These are phyloP conservation scores for Hexactinellida sp. DNA, from an alignment of 37 sponge, comb jelly and placozoan genomes.

Conservation along the genomic window DNA sequence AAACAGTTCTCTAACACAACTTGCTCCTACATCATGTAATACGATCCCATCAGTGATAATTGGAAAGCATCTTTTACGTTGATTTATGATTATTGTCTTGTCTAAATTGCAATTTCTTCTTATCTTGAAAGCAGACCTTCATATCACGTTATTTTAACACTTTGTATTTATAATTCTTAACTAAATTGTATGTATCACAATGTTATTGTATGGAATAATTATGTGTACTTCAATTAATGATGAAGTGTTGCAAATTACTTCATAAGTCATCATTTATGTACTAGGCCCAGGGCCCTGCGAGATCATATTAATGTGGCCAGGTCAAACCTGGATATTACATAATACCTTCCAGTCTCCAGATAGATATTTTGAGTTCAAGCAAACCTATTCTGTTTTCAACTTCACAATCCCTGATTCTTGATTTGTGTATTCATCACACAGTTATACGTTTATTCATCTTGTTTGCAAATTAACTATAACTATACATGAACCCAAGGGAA, in stretches of 20 bases:
- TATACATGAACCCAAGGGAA: too few relatives aligned
- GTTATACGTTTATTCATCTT: too few relatives aligned
- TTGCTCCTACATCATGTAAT: conserved; percentile 14
- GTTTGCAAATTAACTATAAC: too few relatives aligned
- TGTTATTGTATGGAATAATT: neutral
- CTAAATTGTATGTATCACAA: neutral
- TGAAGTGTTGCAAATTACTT: neutral
- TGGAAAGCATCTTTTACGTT: neutral
- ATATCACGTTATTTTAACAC: conserved; percentile 18
- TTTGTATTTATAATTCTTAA: neutral
- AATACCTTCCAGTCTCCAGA: too few relatives aligned
- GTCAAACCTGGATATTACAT: too few relatives aligned
- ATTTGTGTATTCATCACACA: too few relatives aligned
- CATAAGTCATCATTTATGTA: neutral
- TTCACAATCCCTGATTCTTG: too few relatives aligned
- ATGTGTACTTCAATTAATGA: neutral
- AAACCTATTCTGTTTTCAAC: too few relatives aligned
- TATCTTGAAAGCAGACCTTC: conserved; percentile 16
- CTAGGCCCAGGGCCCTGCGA: too few relatives aligned
- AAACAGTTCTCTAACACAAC: conserved; percentile 57
- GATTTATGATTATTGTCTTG: neutral
- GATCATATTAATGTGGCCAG: too few relatives aligned
- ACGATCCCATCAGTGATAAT: neutral
- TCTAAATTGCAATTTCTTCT: neutral
- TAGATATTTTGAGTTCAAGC: too few relatives aligned